Base-by-base conservation (phyloP, 2,888 invertebrate genomes). In the Syrista parreyssii region DNA sequence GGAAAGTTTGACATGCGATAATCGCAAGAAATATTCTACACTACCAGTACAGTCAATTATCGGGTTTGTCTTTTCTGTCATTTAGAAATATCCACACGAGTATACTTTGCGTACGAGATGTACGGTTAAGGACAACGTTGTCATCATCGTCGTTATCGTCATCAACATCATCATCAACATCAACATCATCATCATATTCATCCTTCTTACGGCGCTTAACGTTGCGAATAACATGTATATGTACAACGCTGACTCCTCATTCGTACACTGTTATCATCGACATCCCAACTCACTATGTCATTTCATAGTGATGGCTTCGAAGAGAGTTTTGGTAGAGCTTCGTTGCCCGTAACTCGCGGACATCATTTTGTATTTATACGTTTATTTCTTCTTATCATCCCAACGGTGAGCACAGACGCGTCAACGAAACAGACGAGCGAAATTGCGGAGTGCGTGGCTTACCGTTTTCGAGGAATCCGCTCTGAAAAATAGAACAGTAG, bases 371-470 rank as follows among this genome's bases (percentile, higher is more conserved):
- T 55, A 55, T 55, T 55, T 55, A 55, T 55, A 55, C 9, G 1
- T 55, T 55, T 55, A 55, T 23, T 55, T 55, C 55, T 23, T 55
- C 55, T 55, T 55, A 55, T 55, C 23, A 1, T 55, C 23, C 55
- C 55, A 9, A 23, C 23, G 55, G 55, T 6, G 55, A 55, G 23
- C 23, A 23, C 23, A 55, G 23, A 55, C 9, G 34, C 72, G 80
- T 94, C 94, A 98, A 94, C 97, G 97, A 92, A 96, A 98, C 76
- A 98, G 94, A 86, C 97, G 94, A 76, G 97, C 95, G 91, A 98
- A 97, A 89, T 97, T 97, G 89, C 96, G 95, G 75, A 98, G 92
- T 79, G 97, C 94, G 87, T 95, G 93, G 9, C 96, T 95, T 86
- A 97, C 94, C 81, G 95, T 94, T 92, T 97, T 97, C 81, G 95